Evolutionary conservation across 2,113 vertebrate genomes (phyloP), one percentile per base, ranked within the genome.

Genomic region (Barbus barbus): DNA sequence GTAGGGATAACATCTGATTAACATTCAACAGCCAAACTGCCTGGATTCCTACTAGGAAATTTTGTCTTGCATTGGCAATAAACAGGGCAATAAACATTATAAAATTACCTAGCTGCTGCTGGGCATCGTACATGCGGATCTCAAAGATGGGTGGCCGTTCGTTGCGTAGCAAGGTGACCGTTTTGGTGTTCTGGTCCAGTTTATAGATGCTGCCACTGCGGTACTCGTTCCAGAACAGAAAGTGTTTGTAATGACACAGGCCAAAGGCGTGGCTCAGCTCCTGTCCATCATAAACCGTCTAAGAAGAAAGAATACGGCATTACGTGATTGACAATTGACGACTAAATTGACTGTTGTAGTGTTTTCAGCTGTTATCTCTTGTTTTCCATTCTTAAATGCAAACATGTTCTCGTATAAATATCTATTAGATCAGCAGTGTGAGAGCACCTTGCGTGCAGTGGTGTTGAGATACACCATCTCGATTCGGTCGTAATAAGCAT

Each of bases 151-250:
- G 98, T 0, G 98, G 97, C 18, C 97, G 94, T 90, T 99, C 98
- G 0, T 96, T 97, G 26, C 97, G 96, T 77, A 99, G 92, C 85
- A 97, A 95, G 4, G 94, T 97, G 60, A 96, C 94, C 0, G 88
- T 90, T 81, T 96, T 96, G 36, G 95, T 93, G 63, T 90, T 81
- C 89, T 96, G 95, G 89, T 99, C 97, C 87, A 98, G 86, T 61
- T 97, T 96, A 93, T 95, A 99, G 89, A 99, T 98, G 91, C 96
- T 97, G 87, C 97, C 97, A 0, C 97, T 99, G 44, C 97, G 95
- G 89, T 99, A 99, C 91, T 99, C 97, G 0, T 97, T 99, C 98
- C 98, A 99, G 93, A 99, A 99, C 58, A 99, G 94, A 89, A 96
- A 98, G 86, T 94, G 95, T 89, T 96, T 95, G 60, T 99, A 98